Evolutionary conservation across 2,797 vertebrate species (phyloP).

Genomic region (Neosalanx taihuensis): DNA sequence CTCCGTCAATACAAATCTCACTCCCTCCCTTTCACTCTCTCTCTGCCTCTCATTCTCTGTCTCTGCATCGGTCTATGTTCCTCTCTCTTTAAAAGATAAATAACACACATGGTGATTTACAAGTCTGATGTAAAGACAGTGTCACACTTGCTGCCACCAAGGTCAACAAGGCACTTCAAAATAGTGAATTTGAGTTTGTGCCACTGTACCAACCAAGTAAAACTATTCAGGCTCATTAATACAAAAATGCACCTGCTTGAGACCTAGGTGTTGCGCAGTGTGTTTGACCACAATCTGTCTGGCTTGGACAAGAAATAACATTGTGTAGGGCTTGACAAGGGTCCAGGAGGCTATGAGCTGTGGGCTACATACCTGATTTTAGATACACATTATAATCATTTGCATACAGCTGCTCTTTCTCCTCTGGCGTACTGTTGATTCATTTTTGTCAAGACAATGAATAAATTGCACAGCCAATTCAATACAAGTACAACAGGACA

Average conservation of each 20-base stretch:
- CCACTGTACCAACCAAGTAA: neutral
- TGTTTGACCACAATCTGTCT: slow-evolving; percentile 29
- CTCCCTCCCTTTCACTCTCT: neutral
- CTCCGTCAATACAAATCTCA: neutral
- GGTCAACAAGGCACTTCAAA: slow-evolving; percentile 19
- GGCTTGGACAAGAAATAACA: slow-evolving; percentile 19
- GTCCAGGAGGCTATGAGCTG: slow-evolving; percentile 22
- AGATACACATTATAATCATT: slow-evolving; percentile 27
- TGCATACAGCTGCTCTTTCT: neutral
- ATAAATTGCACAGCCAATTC: slow-evolving; percentile 1
- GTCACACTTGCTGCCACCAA: slow-evolving; percentile 14
- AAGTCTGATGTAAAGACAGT: slow-evolving; percentile 5
- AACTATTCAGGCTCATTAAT: slow-evolving; percentile 31
- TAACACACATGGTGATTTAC: slow-evolving; percentile 37
- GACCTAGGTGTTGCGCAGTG: slow-evolving; percentile 6
- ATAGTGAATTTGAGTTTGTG: neutral
- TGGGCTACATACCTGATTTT: slow-evolving; percentile 19
- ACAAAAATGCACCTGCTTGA: neutral
- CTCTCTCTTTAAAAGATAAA: slow-evolving; percentile 18
- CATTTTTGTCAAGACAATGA: slow-evolving; percentile 18
- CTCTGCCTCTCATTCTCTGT: neutral
- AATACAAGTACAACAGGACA: slow-evolving; percentile 15
- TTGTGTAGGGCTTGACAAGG: slow-evolving; percentile 21
- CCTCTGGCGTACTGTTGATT: slow-evolving; percentile 10
- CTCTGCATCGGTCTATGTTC: neutral